Percentiles rank a stretch among this genome's conserved stretches.
These are phyloP conservation scores for Chironomus tepperi DNA, from an alignment of 1,140 invertebrate genomes.

Conservation along the genomic window DNA sequence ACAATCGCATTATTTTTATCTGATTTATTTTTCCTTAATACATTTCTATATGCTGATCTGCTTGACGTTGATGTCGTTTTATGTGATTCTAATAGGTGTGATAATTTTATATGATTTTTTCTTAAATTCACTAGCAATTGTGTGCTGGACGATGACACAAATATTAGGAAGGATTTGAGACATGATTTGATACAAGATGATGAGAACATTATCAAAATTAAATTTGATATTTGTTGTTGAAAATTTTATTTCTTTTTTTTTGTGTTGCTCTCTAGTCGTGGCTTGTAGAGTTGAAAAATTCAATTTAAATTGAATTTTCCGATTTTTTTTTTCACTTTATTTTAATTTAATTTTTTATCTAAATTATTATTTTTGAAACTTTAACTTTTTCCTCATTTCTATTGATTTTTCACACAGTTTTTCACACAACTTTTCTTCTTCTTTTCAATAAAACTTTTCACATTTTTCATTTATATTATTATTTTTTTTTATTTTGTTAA, in stretches of 20 bases:
- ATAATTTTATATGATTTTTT: constrained; percentile 18
- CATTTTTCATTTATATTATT: background rate
- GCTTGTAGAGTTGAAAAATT: background rate
- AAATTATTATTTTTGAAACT: constrained; percentile 9
- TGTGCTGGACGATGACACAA: constrained; percentile 20
- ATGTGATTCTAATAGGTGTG: constrained; percentile 18
- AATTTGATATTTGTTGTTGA: constrained; percentile 10
- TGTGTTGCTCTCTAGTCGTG: background rate
- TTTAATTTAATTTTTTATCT: background rate
- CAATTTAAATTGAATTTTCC: background rate
- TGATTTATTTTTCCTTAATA: background rate
- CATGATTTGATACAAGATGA: constrained; percentile 15
- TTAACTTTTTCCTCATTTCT: constrained; percentile 20
- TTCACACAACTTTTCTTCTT: background rate
- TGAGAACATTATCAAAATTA: constrained; percentile 22
- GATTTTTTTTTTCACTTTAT: background rate
- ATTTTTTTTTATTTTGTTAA: background rate
- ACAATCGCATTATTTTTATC: background rate
- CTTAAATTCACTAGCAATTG: constrained; percentile 23
- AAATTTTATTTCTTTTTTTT: background rate
- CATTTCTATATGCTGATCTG: background rate
- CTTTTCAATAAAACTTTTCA: background rate
- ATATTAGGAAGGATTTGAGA: constrained; percentile 20
- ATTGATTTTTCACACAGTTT: constrained; percentile 16
- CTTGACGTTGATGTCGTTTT: too few relatives aligned